A percentile compares a stretch with the other conserved stretches of the same genome.
Evolutionary conservation across 2,888 invertebrate genomes (phyloP).

Genomic region (Stegophylla sp.): DNA sequence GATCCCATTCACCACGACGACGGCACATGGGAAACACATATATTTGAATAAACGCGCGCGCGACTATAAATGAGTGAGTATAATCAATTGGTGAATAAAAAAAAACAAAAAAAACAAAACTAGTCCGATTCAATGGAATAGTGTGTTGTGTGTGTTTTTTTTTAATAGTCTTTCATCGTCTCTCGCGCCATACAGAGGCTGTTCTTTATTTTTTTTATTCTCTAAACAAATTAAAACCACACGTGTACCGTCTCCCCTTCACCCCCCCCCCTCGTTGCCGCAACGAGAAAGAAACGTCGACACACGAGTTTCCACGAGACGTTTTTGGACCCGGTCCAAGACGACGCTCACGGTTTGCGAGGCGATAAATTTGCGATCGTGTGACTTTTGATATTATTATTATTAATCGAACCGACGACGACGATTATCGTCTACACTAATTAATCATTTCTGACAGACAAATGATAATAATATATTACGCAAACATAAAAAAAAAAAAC

Average conservation of each 20-base stretch:
- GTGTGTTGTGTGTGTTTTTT: neutral
- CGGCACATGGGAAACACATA: conserved; percentile 34
- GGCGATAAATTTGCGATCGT: conserved; percentile 17
- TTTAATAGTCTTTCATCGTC: neutral
- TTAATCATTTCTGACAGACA: no score
- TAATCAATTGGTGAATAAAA: no score
- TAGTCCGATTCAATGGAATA: neutral
- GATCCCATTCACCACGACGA: conserved; percentile 39
- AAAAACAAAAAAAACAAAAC: conserved; percentile 1
- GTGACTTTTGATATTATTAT: conserved; percentile 9
- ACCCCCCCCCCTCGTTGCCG: no score
- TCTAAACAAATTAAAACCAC: conserved; percentile 13
- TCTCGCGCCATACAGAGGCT: no score
- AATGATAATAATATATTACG: no score
- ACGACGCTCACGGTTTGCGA: neutral
- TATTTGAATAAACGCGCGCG: conserved; percentile 24
- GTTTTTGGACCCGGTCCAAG: conserved; percentile 12
- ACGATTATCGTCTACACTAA: no score
- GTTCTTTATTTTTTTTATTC: neutral
- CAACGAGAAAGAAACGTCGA: neutral
- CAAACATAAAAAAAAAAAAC: no score
- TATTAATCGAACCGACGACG: conserved; percentile 1
- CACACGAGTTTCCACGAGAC: neutral
- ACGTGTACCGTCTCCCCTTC: no score
- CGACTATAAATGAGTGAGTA: conserved; percentile 10